Percentiles rank a stretch among this genome's conserved stretches.
These are phyloP conservation scores for Liolophura sinensis DNA, from an alignment of 1,140 invertebrate species.

Conservation along the genomic window DNA sequence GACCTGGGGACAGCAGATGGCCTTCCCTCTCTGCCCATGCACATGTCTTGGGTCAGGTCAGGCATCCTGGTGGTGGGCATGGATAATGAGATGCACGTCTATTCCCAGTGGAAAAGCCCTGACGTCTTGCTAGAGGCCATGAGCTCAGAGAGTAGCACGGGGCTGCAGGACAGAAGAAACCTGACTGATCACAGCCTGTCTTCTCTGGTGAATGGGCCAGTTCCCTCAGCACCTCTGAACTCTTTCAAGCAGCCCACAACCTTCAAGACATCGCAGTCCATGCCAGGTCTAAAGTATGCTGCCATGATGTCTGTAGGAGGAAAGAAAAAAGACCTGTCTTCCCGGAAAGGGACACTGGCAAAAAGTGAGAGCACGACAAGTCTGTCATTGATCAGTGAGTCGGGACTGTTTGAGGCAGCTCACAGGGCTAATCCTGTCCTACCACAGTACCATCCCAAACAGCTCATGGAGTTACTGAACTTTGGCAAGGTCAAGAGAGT, in stretches of 20 bases:
- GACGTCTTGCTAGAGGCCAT: slow-evolving; percentile 1
- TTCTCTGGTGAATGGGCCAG: slow-evolving; percentile 15
- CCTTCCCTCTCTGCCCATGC: slow-evolving; percentile 93
- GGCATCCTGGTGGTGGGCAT: slow-evolving; percentile 98
- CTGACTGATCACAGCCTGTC: slow-evolving; percentile 71
- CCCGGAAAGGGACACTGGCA: slow-evolving; percentile 23
- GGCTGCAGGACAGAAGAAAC: slow-evolving; percentile 68
- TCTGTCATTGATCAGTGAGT: slow-evolving; percentile 65
- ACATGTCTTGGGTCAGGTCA: slow-evolving; percentile 97
- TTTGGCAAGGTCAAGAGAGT: slow-evolving; percentile 89
- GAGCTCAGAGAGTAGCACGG: no score
- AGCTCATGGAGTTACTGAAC: slow-evolving; percentile 97
- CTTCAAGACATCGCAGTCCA: slow-evolving; percentile 32
- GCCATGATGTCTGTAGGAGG: slow-evolving; percentile 11
- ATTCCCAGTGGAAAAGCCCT: slow-evolving; percentile 84
- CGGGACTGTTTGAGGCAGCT: slow-evolving; percentile 95
- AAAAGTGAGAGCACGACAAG: slow-evolving; percentile 45
- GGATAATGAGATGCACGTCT: slow-evolving; percentile 99
- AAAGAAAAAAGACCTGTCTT: slow-evolving; percentile 1
- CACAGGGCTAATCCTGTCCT: slow-evolving; percentile 93
- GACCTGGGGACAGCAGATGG: slow-evolving; percentile 93
- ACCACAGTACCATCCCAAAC: slow-evolving; percentile 99
- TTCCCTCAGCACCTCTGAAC: slow-evolving; percentile 27
- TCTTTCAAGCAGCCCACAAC: slow-evolving; percentile 22
- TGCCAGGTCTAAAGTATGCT: slow-evolving; percentile 43